Evolutionary conservation across 2,888 invertebrate species (phyloP), one percentile per base, ranked within the genome.

Genomic region (Drosophila nigricruria): DNA sequence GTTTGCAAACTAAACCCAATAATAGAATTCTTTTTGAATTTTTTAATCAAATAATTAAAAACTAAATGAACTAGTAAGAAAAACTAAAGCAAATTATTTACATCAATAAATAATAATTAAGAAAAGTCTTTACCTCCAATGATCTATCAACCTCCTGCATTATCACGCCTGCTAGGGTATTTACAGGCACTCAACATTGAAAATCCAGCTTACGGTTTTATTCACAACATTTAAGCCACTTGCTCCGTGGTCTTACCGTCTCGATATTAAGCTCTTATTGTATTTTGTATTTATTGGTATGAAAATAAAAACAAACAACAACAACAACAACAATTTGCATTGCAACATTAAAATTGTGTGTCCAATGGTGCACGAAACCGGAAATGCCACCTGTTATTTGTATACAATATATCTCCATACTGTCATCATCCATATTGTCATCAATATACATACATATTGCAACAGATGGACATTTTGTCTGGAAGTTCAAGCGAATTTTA

Each of bases 321-420:
- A 45, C 25, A 18, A 16, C 6, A 20, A 20, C n/a, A 16, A 36
- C 23, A 52, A 52, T 67, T 67, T 59, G 73, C 68, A 69, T 25
- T 65, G 58, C 66, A 75, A 54, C 42, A 66, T 64, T 56, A 32
- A 59, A 68, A 52, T 25, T 53, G 32, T 67, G 65, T 62, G 60
- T 60, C 63, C 65, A 70, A 62, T 68, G 79, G 45, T 58, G 71
- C 70, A 72, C 59, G 65, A 79, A 54, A 9, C 81, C 78, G 87
- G 87, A 88, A 71, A 72, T 68, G 53, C 81, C 85, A 85, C 87
- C 88, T 83, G 85, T 72, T 82, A 77, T 73, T 72, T 69, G 65
- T 73, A 66, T 66, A 68, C 70, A 77, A 79, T 87, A 79, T 87
- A 61, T 64, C 65, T 74, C 57, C 77, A 81, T 81, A 54, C 54